Conservation (phyloP, 2,888 invertebrate genomes). For the Lobophora halterata region DNA sequence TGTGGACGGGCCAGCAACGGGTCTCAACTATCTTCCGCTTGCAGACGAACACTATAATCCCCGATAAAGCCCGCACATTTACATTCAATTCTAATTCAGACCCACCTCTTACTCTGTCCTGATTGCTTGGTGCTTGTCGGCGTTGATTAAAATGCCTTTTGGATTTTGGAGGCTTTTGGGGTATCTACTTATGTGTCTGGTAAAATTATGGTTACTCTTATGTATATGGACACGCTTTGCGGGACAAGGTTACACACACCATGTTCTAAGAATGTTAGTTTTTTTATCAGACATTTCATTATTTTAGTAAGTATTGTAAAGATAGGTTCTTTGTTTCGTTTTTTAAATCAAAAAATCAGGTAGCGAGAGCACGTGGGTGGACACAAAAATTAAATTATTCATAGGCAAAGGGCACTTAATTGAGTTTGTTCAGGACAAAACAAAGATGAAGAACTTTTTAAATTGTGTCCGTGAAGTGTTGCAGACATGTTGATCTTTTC, state of each 20-base stretch:
- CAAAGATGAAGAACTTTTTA: slow-evolving; percentile 76
- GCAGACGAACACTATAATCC: slow-evolving; percentile 81
- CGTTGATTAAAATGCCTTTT: slow-evolving; percentile 71
- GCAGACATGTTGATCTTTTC: slow-evolving; percentile 78
- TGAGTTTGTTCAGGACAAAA: slow-evolving; percentile 81
- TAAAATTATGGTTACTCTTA: too few relatives aligned
- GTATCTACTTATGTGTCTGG: too few relatives aligned
- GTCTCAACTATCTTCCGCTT: slow-evolving; percentile 74
- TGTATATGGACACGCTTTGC: too few relatives aligned
- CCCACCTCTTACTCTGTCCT: slow-evolving; percentile 67
- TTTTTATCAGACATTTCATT: too few relatives aligned
- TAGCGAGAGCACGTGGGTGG: slow-evolving; percentile 9
- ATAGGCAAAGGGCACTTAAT: slow-evolving; percentile 74
- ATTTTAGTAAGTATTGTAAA: too few relatives aligned
- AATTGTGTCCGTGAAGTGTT: slow-evolving; percentile 79
- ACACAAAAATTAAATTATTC: slow-evolving; percentile 62
- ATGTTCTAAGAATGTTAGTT: too few relatives aligned
- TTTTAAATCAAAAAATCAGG: slow-evolving; percentile 6
- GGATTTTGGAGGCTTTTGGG: slow-evolving; percentile 30
- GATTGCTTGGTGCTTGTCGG: slow-evolving; percentile 74
- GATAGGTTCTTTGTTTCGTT: neutral
- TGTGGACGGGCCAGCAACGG: slow-evolving; percentile 55
- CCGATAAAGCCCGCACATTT: slow-evolving; percentile 82
- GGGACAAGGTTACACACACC: too few relatives aligned
- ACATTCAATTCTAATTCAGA: slow-evolving; percentile 80